Evolutionary conservation across 2,113 vertebrate species (phyloP).

Genomic region (Eleginops maclovinus): DNA sequence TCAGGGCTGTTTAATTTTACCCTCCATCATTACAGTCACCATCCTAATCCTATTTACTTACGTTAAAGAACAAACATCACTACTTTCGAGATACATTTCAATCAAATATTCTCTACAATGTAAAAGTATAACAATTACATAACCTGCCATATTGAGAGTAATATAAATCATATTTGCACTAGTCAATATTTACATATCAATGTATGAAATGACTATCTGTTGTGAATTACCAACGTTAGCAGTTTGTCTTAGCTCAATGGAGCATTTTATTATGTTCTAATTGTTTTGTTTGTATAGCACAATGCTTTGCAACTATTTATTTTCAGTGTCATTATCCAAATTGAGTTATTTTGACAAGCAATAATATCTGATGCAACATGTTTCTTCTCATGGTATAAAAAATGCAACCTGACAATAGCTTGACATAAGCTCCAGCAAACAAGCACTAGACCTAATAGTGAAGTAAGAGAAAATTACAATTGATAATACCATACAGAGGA

Average conservation of each 20-base stretch:
- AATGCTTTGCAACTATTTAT: too few relatives aligned
- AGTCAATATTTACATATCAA: too few relatives aligned
- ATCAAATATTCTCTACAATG: neutral
- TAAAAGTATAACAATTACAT: neutral
- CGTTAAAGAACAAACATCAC: neutral
- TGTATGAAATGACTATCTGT: too few relatives aligned
- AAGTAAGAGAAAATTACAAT: neutral
- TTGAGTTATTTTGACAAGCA: neutral
- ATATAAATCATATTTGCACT: too few relatives aligned
- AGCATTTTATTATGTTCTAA: too few relatives aligned
- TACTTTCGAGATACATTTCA: neutral
- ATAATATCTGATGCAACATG: neutral
- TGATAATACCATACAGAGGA: neutral
- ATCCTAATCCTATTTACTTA: neutral
- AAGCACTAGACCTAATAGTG: neutral
- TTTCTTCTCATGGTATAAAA: neutral
- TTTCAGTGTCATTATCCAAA: too few relatives aligned
- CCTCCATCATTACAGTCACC: neutral
- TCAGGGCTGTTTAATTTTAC: conserved; percentile 13
- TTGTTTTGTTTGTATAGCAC: too few relatives aligned
- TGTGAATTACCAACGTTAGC: too few relatives aligned
- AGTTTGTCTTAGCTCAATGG: too few relatives aligned
- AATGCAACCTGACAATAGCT: neutral
- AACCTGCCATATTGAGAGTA: neutral
- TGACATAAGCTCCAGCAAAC: neutral